A percentile compares a stretch with the other conserved stretches of the same genome.
Conservation (phyloP, 2,113 vertebrate genomes). For the Petrocephalus microphthalmus region DNA sequence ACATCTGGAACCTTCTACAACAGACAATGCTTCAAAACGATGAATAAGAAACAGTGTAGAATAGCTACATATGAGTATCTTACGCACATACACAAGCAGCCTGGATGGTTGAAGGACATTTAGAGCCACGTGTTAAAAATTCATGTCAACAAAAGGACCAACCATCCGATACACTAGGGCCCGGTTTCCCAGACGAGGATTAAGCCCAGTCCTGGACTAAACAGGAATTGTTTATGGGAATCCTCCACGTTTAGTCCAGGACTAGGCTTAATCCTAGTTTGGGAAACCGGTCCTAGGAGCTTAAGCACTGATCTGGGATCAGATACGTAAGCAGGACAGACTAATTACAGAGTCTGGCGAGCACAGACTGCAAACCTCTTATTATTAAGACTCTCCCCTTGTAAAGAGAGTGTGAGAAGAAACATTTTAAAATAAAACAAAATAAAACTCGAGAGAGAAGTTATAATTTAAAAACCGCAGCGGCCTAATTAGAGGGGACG, state of each 20-base stretch:
- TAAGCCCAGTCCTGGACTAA: too few relatives aligned
- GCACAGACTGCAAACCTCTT: not conserved
- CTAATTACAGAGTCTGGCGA: not conserved
- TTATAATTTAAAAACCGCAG: not conserved
- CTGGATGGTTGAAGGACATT: not conserved
- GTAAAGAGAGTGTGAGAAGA: not conserved
- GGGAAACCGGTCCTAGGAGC: not conserved
- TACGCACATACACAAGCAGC: not conserved
- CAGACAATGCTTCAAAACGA: not conserved
- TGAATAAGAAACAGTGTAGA: not conserved
- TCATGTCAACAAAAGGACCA: not conserved
- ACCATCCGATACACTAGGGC: not conserved
- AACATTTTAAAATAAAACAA: not conserved
- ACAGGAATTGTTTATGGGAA: too few relatives aligned
- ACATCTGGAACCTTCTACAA: slow-evolving; percentile 34
- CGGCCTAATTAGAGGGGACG: not conserved
- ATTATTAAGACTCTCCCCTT: not conserved
- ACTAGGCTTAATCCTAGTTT: too few relatives aligned
- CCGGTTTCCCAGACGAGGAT: too few relatives aligned
- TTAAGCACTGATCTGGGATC: not conserved
- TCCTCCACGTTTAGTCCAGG: too few relatives aligned
- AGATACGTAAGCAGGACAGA: not conserved
- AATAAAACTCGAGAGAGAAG: not conserved
- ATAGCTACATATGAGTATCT: slow-evolving; percentile 11
- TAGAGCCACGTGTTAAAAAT: not conserved